Evolutionary conservation across 2,113 vertebrate species (phyloP).

Genomic region (Asarcornis scutulata): DNA sequence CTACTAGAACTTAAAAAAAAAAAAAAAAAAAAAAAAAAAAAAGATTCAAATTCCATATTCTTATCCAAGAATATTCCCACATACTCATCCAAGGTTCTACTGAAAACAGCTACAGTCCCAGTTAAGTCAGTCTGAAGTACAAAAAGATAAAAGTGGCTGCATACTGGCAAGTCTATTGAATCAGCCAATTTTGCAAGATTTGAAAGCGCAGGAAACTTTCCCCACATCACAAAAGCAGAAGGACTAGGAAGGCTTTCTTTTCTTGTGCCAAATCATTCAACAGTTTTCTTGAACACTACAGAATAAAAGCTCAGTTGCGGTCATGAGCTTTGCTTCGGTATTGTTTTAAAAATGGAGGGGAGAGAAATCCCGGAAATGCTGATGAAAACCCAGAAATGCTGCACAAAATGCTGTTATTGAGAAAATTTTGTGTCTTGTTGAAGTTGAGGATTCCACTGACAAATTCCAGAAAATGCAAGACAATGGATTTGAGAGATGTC

Average conservation of each 20-base stretch:
- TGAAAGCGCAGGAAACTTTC: neutral
- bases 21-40: neutral
- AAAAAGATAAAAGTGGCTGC: neutral
- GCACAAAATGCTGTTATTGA: neutral
- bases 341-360: neutral
- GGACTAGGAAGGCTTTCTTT: neutral
- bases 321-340: neutral
- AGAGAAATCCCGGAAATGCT: neutral
- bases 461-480: constrained; percentile 36
- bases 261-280: neutral
- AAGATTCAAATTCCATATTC: neutral
- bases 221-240: neutral
- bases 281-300: rapidly evolving
- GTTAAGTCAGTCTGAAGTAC: neutral
- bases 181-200: neutral
- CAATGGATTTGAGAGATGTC: constrained; percentile 35
- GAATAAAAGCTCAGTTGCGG: neutral
- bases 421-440: neutral
- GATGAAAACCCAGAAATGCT: neutral
- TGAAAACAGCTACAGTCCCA: neutral
- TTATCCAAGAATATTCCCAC: neutral
- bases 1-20: neutral
- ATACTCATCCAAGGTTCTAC: neutral
- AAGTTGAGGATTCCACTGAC: neutral
- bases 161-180: neutral